Percentiles rank a stretch among this genome's conserved stretches.
Evolutionary conservation across 2,113 vertebrate species (phyloP).

Genomic region (Pionites leucogaster): DNA sequence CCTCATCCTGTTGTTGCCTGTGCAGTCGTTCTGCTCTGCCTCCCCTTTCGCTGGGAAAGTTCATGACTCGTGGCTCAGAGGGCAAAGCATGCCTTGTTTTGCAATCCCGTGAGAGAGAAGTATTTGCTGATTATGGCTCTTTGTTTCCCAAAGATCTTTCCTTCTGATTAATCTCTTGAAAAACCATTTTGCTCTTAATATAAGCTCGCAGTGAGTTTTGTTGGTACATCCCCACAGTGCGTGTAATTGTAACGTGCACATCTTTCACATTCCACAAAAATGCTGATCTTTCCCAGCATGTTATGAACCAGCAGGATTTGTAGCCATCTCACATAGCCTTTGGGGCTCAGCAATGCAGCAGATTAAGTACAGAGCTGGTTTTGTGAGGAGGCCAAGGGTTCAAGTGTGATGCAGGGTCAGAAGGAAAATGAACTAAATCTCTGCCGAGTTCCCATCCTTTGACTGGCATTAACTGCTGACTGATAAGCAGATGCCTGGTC

Average conservation of each 20-base stretch:
- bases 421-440: not conserved
- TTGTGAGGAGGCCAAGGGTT: not conserved
- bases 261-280: not conserved
- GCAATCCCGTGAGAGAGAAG: not conserved
- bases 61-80: not conserved
- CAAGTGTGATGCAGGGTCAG: slow-evolving; percentile 1
- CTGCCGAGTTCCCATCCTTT: not conserved
- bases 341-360: not conserved
- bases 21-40: not conserved
- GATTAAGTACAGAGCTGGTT: not conserved
- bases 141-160: slow-evolving; percentile 6
- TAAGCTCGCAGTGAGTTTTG: not conserved
- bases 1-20: not conserved
- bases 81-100: slow-evolving; percentile 38
- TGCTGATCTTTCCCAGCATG: not conserved
- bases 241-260: fast-evolving
- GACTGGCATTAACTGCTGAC: not conserved
- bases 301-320: not conserved
- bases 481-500: not conserved
- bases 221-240: fast-evolving
- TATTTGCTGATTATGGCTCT: slow-evolving; percentile 42
- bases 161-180: not conserved
- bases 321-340: not conserved
- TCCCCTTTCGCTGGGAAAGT: not conserved
- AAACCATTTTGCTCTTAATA: not conserved